These are phyloP conservation scores for Paradoxurus hermaphroditus DNA, from an alignment of 2,113 vertebrate species.

Conservation along the genomic window DNA sequence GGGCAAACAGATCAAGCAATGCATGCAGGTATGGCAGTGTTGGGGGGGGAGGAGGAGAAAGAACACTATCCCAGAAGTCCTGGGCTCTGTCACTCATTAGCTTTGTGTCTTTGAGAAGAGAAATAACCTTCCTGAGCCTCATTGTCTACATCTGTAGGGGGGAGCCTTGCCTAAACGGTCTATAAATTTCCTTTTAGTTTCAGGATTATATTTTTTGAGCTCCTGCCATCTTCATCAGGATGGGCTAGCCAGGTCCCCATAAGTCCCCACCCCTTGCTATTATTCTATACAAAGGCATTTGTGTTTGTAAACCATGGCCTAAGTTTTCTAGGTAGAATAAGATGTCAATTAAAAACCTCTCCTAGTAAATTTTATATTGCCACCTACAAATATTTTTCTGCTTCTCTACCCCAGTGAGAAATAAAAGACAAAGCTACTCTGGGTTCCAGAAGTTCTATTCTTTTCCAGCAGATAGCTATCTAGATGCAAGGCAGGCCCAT, in stretches of 20 bases:
- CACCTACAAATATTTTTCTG: not conserved
- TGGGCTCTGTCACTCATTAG: not conserved
- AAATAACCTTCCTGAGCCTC: not conserved
- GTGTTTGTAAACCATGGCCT: not conserved
- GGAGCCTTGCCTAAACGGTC: not conserved
- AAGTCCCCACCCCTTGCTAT: not conserved
- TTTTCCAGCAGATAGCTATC: not conserved
- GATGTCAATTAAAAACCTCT: not conserved
- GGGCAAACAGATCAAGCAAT: not conserved
- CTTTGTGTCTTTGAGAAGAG: not conserved
- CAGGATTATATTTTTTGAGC: not conserved
- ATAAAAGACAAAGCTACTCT: not conserved
- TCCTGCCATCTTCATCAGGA: not conserved
- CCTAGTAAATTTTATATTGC: not conserved
- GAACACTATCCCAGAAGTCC: not conserved
- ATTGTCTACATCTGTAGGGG: not conserved
- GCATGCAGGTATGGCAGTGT: accelerated
- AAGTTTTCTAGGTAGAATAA: not conserved
- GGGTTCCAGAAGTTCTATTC: not conserved
- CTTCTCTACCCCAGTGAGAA: not conserved
- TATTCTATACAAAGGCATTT: not conserved
- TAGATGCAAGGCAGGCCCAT: not conserved
- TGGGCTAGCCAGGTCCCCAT: not conserved
- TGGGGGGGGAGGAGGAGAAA: no score
- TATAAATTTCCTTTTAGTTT: not conserved